Base-by-base conservation (phyloP, 2,888 invertebrate species). In the Standfussiana lucernea region DNA sequence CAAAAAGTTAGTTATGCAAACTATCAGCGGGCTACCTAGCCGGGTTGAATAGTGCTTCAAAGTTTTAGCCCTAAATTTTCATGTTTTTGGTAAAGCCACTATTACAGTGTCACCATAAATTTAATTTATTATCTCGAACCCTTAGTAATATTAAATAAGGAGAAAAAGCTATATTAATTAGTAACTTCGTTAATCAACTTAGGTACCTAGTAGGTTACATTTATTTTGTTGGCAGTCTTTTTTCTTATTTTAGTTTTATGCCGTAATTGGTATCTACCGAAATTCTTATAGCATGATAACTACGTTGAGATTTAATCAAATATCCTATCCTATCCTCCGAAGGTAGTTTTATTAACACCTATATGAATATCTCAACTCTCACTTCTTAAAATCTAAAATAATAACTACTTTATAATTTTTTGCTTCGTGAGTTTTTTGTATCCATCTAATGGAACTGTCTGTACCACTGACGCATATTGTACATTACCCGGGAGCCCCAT, bases 1-100 rank as follows among this genome's bases (percentile, higher is more conserved):
- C 77, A 79, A 84, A 87, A 88, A 87, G 75, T 87, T 88, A 61
- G 69, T 75, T 75, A 87, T 87, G 88, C 74, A 88, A 84, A 88
- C 80, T 76, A 75, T 74, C 61, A 70, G 50, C 15, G 66, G 75
- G 75, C 65, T 80, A 53, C 37, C 80, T 53, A 45, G 50, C 83
- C 32, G n/a, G 24, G 24, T 66, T 66, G 62, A 84, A 84, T 72
- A 67, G 56, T 68, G 84, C 72, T 68, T 66, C 59, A 72, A 80
- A 81, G 32, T 84, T 79, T 11, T 47, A 69, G 15, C 35, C 56
- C 65, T 35, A 72, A 69, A 80, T 69, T 69, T 80, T 80, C 59
- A 71, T 70, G 66, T 61, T 80, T 80, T 80, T 32, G 59, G 59
- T 62, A 47, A 28, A 75, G 24, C 10, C 1, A 45, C 24, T 40